phyloP scores from a whole-genome alignment of 2,888 invertebrate species.

The Parelbella ahira region DNA sequence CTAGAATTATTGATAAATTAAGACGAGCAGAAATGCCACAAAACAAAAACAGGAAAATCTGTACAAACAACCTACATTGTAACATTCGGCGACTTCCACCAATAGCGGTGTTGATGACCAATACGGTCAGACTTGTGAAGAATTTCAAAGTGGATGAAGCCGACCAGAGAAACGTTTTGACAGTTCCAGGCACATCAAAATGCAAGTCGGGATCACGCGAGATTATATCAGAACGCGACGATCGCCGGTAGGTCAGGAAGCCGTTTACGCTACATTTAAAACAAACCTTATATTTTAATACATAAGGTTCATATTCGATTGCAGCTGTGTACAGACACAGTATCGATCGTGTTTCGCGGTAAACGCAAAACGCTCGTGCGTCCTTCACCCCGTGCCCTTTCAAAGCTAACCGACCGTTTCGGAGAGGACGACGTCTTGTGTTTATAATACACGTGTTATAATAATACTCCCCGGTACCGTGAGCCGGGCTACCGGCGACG shows the following conservation, averaged over 20 bases:
- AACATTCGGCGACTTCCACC: too few species aligned
- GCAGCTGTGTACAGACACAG: constrained; percentile 32
- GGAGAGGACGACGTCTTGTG: constrained; percentile 31
- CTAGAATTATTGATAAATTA: too few species aligned
- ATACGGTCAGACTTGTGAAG: background rate
- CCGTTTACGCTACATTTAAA: constrained; percentile 8
- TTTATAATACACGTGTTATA: too few species aligned
- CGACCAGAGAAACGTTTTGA: background rate
- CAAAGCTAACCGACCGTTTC: constrained; percentile 45
- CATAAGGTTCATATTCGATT: background rate
- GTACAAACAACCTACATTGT: too few species aligned
- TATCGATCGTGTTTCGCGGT: constrained; percentile 56
- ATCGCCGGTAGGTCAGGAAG: constrained; percentile 30
- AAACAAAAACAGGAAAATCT: too few species aligned
- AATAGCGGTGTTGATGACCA: too few species aligned
- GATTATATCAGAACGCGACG: constrained; percentile 14
- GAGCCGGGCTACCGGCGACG: too few species aligned
- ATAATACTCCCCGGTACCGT: too few species aligned
- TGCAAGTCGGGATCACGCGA: constrained; percentile 3
- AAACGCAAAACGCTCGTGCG: constrained; percentile 47
- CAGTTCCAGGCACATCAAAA: constrained; percentile 4
- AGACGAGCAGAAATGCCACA: too few species aligned
- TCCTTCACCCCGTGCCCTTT: constrained; percentile 76
- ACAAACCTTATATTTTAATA: background rate
- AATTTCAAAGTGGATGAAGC: background rate